A percentile compares a stretch with the other conserved stretches of the same genome.
Conservation (phyloP, 2,888 invertebrate species). For the Ornithoptera priamus region DNA sequence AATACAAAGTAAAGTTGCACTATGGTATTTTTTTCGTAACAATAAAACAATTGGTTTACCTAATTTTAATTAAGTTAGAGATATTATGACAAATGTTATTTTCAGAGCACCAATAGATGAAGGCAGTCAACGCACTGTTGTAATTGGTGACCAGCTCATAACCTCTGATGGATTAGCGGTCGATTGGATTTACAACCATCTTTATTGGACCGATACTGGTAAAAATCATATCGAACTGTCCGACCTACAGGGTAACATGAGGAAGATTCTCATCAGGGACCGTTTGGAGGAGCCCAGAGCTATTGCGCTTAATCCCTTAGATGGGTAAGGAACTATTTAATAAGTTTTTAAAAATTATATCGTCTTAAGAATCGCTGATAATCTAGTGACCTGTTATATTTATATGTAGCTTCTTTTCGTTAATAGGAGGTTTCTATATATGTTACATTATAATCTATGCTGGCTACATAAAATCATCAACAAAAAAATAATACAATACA, state of each 20-base stretch:
- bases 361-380: too few relatives aligned
- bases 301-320: slow-evolving; percentile 94
- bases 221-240: slow-evolving; percentile 95
- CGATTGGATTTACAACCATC: slow-evolving; percentile 99
- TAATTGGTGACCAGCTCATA: slow-evolving; percentile 90
- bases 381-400: too few relatives aligned
- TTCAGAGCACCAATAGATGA: slow-evolving; percentile 93
- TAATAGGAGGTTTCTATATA: too few relatives aligned
- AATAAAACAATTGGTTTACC: too few relatives aligned
- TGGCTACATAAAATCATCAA: too few relatives aligned
- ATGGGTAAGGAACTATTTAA: slow-evolving; percentile 81
- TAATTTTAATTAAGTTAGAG: not conserved
- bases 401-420: too few relatives aligned
- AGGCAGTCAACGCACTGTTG: slow-evolving; percentile 90
- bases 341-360: not conserved
- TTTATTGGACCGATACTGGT: slow-evolving; percentile 98
- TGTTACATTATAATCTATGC: too few relatives aligned
- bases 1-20: too few relatives aligned
- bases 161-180: slow-evolving; percentile 98
- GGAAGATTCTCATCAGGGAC: slow-evolving; percentile 91
- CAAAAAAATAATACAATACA: not conserved
- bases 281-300: slow-evolving; percentile 95
- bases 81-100: slow-evolving; percentile 32
- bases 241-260: slow-evolving; percentile 95
- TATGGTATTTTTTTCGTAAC: too few relatives aligned